Conservation (phyloP, 2,888 invertebrate genomes). For the Physocephala rufipes region DNA sequence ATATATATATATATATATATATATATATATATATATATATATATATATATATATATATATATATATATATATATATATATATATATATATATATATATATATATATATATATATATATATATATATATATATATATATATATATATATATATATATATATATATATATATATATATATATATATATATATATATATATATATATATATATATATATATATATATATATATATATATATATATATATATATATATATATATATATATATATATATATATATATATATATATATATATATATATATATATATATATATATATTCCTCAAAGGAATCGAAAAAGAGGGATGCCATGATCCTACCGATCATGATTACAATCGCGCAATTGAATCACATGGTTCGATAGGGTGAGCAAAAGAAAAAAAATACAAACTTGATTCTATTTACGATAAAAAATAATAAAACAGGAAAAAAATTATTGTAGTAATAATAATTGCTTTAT, state of each 20-base stretch:
- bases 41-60: not conserved
- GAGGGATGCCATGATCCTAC: not conserved
- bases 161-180: too few relatives aligned
- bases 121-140: too few relatives aligned
- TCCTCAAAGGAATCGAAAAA: not conserved
- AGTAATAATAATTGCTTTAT: too few relatives aligned
- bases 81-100: not conserved
- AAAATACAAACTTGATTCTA: not conserved
- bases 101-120: too few relatives aligned
- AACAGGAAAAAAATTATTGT: not conserved
- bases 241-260: not conserved
- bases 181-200: too few relatives aligned
- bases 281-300: not conserved
- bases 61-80: not conserved
- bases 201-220: too few relatives aligned
- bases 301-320: not conserved
- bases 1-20: not conserved
- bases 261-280: slow-evolving; percentile 2
- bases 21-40: not conserved
- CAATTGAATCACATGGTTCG: slow-evolving; percentile 21
- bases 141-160: too few relatives aligned
- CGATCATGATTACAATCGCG: slow-evolving; percentile 8
- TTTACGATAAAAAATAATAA: not conserved
- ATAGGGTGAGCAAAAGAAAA: not conserved
- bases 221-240: too few relatives aligned